phyloP scores from a whole-genome alignment of 2,888 invertebrate species.

The Drosophila lutescens region DNA sequence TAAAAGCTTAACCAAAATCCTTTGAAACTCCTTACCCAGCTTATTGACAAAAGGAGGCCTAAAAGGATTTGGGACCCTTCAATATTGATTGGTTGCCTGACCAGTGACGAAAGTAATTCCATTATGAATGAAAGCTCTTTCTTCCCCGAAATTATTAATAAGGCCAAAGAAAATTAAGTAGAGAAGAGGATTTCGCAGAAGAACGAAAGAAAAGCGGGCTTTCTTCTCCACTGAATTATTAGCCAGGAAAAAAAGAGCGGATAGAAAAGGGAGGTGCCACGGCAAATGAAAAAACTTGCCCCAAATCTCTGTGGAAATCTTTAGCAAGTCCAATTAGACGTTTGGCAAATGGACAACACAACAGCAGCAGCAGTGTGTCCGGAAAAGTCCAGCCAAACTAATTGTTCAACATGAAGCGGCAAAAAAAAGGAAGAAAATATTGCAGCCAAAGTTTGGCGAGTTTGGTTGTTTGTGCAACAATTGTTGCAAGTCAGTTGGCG shows the following conservation, averaged over 20 bases:
- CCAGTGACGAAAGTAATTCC: constrained; percentile 21
- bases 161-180: constrained; percentile 41
- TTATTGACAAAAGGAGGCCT: background rate
- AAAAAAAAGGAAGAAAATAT: constrained; percentile 59
- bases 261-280: constrained; percentile 8
- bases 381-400: constrained; percentile 59
- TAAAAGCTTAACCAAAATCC: no score
- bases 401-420: constrained; percentile 76
- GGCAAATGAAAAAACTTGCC: constrained; percentile 43
- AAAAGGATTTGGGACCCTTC: constrained; percentile 20
- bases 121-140: constrained; percentile 38
- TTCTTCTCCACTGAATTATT: constrained; percentile 49
- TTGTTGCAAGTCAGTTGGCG: constrained; percentile 80
- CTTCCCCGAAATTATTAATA: constrained; percentile 62
- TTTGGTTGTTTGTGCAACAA: constrained; percentile 67
- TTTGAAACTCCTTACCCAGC: no score
- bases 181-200: constrained; percentile 3
- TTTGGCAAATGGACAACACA: constrained; percentile 77
- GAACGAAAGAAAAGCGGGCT: background rate
- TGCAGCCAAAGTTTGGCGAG: constrained; percentile 63
- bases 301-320: constrained; percentile 78
- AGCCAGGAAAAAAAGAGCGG: constrained; percentile 19
- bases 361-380: constrained; percentile 32
- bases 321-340: constrained; percentile 78
- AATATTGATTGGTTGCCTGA: constrained; percentile 28